Conservation (phyloP, 2,113 vertebrate species). For the Epinephelus fuscoguttatus region DNA sequence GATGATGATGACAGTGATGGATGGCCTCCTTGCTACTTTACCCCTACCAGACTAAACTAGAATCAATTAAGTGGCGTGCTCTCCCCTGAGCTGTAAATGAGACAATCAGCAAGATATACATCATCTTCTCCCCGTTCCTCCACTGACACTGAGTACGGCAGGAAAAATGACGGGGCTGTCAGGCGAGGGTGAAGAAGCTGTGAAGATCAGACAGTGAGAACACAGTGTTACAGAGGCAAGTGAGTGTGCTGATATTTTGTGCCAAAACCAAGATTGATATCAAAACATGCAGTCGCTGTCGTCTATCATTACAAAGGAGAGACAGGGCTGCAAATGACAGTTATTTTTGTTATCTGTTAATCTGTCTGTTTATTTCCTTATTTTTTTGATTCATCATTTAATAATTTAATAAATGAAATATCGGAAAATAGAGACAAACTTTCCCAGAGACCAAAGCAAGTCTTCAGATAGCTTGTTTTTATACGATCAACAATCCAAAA, state of each 20-base stretch:
- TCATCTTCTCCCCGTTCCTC: constrained; percentile 15
- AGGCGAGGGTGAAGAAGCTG: constrained; percentile 14
- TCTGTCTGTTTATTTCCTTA: background rate
- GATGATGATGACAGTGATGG: constrained; percentile 43
- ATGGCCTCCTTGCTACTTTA: constrained; percentile 28
- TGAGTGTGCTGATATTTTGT: background rate
- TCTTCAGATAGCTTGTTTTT: background rate
- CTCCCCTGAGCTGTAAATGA: constrained; percentile 51
- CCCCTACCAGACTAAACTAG: constrained; percentile 21
- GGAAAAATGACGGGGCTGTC: constrained; percentile 18
- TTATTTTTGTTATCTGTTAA: background rate
- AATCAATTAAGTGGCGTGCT: constrained; percentile 54
- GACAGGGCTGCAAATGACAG: background rate
- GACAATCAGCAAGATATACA: constrained; percentile 57
- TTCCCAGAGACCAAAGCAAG: background rate
- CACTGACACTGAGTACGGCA: background rate
- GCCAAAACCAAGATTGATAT: constrained; percentile 8
- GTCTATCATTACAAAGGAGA: background rate
- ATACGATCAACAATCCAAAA: background rate
- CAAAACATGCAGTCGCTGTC: background rate
- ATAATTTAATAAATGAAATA: background rate
- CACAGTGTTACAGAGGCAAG: background rate
- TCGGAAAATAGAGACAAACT: background rate
- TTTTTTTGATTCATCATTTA: background rate
- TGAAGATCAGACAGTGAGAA: background rate